These are phyloP conservation scores for Trididemnum miniatum DNA, from an alignment of 23 tunicate species.

Conservation along the genomic window DNA sequence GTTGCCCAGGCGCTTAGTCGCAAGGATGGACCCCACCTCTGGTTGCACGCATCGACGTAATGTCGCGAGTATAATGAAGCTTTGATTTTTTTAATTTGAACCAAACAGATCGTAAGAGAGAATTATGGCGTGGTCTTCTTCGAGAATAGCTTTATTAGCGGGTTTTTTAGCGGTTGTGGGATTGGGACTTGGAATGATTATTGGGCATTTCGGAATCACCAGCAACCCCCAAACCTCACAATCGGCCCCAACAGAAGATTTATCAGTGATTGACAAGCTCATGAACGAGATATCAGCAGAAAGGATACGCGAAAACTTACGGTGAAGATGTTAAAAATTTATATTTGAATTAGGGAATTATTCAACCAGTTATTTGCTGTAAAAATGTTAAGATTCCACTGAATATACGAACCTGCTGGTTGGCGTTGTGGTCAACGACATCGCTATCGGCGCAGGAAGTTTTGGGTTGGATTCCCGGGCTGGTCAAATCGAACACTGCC, in stretches of 20 bases:
- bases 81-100: too few relatives aligned
- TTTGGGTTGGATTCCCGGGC: too few relatives aligned
- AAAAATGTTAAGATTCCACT: too few relatives aligned
- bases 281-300: slow-evolving; percentile 6
- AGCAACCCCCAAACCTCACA: background rate
- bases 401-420: too few relatives aligned
- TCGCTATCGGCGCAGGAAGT: too few relatives aligned
- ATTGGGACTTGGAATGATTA: background rate
- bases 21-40: background rate
- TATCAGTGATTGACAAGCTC: background rate
- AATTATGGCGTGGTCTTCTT: background rate
- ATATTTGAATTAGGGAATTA: too few relatives aligned
- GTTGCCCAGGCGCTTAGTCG: background rate
- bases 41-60: background rate
- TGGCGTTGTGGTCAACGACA: too few relatives aligned
- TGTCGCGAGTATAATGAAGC: background rate
- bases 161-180: background rate
- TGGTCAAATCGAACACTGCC: too few relatives aligned
- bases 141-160: background rate
- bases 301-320: background rate
- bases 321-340: slow-evolving; percentile 7
- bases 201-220: background rate
- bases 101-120: too few relatives aligned
- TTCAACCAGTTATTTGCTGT: too few relatives aligned
- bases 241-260: background rate